Evolutionary conservation across 2,888 invertebrate species (phyloP).

Genomic region (Coleophora flavipennella): DNA sequence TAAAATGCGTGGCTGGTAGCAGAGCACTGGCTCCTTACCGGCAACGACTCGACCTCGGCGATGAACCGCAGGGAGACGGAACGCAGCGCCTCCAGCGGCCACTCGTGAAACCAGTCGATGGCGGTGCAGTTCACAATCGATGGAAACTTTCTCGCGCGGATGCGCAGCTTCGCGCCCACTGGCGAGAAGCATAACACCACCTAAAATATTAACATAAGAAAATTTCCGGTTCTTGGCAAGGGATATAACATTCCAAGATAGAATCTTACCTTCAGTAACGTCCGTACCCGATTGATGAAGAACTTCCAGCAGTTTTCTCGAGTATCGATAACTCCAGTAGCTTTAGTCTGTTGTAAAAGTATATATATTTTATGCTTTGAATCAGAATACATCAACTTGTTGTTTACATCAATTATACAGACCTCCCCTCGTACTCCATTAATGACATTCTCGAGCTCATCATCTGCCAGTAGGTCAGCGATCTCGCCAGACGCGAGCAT

Average conservation of each 20-base stretch:
- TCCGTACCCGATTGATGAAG: conserved; percentile 91
- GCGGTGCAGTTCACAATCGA: conserved; percentile 93
- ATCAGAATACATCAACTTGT: too few species aligned
- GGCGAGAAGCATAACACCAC: conserved; percentile 95
- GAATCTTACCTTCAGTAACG: conserved; percentile 75
- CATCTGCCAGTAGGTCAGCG: conserved; percentile 90
- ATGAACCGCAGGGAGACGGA: conserved; percentile 91
- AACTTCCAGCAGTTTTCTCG: conserved; percentile 96
- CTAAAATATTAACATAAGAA: conserved; percentile 26
- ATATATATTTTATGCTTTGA: too few species aligned
- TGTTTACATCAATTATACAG: too few species aligned
- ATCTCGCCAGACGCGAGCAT: conserved; percentile 95
- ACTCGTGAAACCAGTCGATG: conserved; percentile 98
- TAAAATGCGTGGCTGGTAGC: too few species aligned
- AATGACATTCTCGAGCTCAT: conserved; percentile 91
- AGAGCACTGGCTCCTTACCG: conserved; percentile 51
- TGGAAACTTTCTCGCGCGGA: conserved; percentile 93
- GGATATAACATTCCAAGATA: too few species aligned
- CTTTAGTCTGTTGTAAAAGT: conserved; percentile 74
- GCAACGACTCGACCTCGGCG: conserved; percentile 81
- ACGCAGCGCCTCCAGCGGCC: conserved; percentile 92
- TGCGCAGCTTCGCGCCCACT: conserved; percentile 89
- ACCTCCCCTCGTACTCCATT: conserved; percentile 83
- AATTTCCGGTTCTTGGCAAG: too few species aligned
- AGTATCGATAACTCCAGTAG: conserved; percentile 85